Base-by-base conservation (phyloP, 64 coral and sea anemone species). In the Actinia tenebrosa region DNA sequence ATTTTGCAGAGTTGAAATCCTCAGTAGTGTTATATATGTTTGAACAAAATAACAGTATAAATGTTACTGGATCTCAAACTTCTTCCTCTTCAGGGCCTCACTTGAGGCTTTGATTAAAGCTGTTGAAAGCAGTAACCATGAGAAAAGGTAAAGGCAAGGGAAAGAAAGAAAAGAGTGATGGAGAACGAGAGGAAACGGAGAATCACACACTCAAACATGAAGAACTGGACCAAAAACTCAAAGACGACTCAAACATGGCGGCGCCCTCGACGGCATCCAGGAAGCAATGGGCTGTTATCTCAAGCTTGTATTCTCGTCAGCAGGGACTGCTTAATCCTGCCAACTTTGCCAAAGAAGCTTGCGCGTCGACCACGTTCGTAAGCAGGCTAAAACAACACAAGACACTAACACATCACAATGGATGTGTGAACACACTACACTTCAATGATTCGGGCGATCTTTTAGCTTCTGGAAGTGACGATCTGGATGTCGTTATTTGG, bases 401-500 rank as follows among this genome's bases (percentile, higher is more conserved):
- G 25, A 95, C 94, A 59, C 89, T 99, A 1, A 89, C 85, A 47
- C 90, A 93, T 82, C 97, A 99, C 52, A 90, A 92, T 55, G 97
- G 97, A 27, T 99, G 97, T 91, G 97, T 99, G 82, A 99, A 99
- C 46, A 99, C 97, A 16, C 79, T 99, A 18, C 93, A 99, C 84
- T 99, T 95, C 71, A 99, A 89, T 77, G 88, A 16, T 42, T 88
- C 97, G 19, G 97, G 97, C 43, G 91, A 99, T 64, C 82, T 89
- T 44, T 53, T 99, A 52, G 97, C 93, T 61, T 99, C 97, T 69
- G 97, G 97, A 66, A 99, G 97, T 46, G 97, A 99, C 43, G 97
- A 99, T 42, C 64, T 99, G 43, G 93, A 95, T 91, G 90, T 99
- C 86, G 97, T 89, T 10, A 88, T 99, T 64, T 99, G 97, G 97